Evolutionary conservation across 2,113 vertebrate genomes (phyloP), one percentile per base, ranked within the genome.

Genomic region (Elanoides forficatus): DNA sequence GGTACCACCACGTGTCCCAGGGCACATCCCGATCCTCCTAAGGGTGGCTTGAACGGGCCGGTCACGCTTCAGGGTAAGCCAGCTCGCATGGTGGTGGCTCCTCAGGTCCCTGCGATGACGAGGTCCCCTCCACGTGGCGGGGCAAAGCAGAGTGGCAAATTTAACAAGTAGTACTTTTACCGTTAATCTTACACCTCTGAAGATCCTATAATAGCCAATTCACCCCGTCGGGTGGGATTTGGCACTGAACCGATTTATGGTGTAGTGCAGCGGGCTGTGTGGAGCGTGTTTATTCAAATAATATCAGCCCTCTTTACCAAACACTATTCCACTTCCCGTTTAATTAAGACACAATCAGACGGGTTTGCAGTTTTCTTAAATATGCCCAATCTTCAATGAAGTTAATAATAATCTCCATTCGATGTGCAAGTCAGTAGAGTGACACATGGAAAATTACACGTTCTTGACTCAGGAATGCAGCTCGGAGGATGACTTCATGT

Each of bases 231-330:
- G 86, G 43, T 40, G 65, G 60, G 63, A 68, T 32, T 65, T 10
- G 7, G 60, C 40, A 3, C 45, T 15, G 29, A 81, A 12, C 29
- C 88, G 80, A 73, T 78, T 81, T 52, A 88, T 36, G 63, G 67
- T 0, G 0, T 7, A 15, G 48, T 16, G 9, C 63, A 40, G 22
- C 0, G 0, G 43, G 40, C n/a, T 78, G 36, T 5, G 22, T 20
- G 74, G 27, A 52, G 34, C 0, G 0, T 70, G 62, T 80, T 95
- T 81, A 66, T 36, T 86, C 50, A 58, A 42, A 45, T 6, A 86
- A 45, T 11, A 40, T 5, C 74, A 78, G 48, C 62, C 47, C n/a
- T 58, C 32, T 86, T 53, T 30, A 81, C 72, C 58, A 85, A 85
- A 73, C 5, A 3, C 52, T 48, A 20, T 25, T 85, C 71, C 36